Conservation (phyloP, 1,140 invertebrate species). For the Bemisia tabaci region DNA sequence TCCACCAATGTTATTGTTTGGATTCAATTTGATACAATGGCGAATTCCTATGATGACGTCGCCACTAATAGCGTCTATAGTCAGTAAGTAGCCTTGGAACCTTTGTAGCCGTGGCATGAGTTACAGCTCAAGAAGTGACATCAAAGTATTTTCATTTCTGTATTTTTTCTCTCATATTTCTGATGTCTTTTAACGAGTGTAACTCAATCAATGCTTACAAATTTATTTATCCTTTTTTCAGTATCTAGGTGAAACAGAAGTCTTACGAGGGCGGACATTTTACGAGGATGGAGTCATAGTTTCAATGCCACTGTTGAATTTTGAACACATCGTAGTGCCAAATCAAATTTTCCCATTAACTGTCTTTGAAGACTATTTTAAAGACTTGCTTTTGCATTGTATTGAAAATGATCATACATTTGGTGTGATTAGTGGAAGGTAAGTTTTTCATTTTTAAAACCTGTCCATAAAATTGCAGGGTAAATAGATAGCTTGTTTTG, state of each 20-base stretch:
- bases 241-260: slow-evolving; percentile 49
- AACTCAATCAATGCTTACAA: too few relatives aligned
- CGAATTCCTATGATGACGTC: too few relatives aligned
- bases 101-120: too few relatives aligned
- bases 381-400: slow-evolving; percentile 40
- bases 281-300: slow-evolving; percentile 35
- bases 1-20: too few relatives aligned
- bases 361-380: slow-evolving; percentile 37
- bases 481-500: neutral
- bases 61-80: too few relatives aligned
- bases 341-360: slow-evolving; percentile 58
- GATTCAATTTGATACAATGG: too few relatives aligned
- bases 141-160: too few relatives aligned
- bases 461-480: neutral
- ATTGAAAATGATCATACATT: slow-evolving; percentile 44
- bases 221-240: too few relatives aligned
- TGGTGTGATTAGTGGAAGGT: slow-evolving; percentile 30
- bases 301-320: slow-evolving; percentile 42
- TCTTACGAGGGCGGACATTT: slow-evolving; percentile 43
- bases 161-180: too few relatives aligned
- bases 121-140: too few relatives aligned
- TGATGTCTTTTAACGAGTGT: too few relatives aligned
- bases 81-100: too few relatives aligned
- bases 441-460: slow-evolving; percentile 1
- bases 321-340: slow-evolving; percentile 48